Conservation (phyloP, 2,797 vertebrate species). For the Oryzias dopingdopingensis region DNA sequence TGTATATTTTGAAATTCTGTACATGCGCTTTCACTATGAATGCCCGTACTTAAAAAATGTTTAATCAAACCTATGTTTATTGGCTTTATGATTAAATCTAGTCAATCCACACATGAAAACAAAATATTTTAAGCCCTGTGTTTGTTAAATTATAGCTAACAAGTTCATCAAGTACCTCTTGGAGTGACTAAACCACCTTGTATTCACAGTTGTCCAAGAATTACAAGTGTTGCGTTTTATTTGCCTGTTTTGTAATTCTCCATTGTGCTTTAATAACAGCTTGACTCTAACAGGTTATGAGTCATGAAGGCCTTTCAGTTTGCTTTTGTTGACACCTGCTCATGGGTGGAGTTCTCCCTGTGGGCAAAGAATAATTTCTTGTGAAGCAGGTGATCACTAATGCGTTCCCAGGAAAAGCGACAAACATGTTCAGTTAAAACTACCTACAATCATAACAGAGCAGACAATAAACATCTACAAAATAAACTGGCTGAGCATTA, state of each 20-base stretch:
- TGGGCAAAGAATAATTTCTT: conserved; percentile 9
- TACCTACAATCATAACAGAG: neutral
- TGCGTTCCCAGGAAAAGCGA: conserved; percentile 4
- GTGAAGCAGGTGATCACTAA: neutral
- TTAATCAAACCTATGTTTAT: too few species aligned
- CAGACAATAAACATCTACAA: neutral
- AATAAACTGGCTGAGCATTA: too few species aligned
- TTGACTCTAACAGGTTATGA: conserved; percentile 7
- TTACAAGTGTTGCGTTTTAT: conserved; percentile 21
- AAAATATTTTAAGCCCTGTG: too few species aligned
- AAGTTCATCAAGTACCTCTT: neutral
- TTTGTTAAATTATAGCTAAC: too few species aligned
- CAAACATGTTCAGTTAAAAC: neutral
- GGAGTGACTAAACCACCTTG: conserved; percentile 12
- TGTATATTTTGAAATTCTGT: too few species aligned
- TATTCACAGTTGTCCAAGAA: conserved; percentile 13
- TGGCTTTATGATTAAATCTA: too few species aligned
- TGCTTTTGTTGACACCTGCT: conserved; percentile 13
- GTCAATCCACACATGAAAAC: too few species aligned
- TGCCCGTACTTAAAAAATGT: too few species aligned
- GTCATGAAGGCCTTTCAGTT: conserved; percentile 12
- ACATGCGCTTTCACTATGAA: too few species aligned
- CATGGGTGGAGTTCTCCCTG: conserved; percentile 8
- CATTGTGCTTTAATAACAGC: conserved; percentile 1
- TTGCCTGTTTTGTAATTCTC: conserved; percentile 7